phyloP scores from a whole-genome alignment of 2,113 vertebrate genomes.

The Dicentrarchus labrax region DNA sequence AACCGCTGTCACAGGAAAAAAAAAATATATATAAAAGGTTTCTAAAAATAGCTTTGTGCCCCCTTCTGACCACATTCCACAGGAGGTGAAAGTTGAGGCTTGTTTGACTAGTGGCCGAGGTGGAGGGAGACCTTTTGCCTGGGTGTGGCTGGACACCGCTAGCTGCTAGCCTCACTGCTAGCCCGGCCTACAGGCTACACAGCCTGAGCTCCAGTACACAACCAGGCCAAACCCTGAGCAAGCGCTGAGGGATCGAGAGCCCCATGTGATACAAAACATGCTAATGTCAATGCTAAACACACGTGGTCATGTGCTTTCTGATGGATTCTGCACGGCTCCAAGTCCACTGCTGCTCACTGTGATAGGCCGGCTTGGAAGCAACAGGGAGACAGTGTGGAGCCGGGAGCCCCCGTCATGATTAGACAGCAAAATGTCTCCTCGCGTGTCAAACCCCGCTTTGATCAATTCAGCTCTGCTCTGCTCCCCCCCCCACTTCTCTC shows the following conservation, averaged over 20 bases:
- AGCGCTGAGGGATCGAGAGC: constrained; percentile 10
- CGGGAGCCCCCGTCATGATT: constrained; percentile 71
- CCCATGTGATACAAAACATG: constrained; percentile 54
- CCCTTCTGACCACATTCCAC: constrained; percentile 73
- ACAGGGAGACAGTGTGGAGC: constrained; percentile 49
- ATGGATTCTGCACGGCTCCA: constrained; percentile 32
- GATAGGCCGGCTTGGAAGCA: constrained; percentile 35
- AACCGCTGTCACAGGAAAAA: constrained; percentile 58
- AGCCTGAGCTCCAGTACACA: constrained; percentile 20
- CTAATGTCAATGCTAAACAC: constrained; percentile 52
- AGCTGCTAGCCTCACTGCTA: constrained; percentile 40
- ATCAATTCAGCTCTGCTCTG: constrained; percentile 56
- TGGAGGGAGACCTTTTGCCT: constrained; percentile 66
- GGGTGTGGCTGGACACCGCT: constrained; percentile 70
- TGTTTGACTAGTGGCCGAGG: constrained; percentile 68
- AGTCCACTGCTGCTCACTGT: constrained; percentile 39
- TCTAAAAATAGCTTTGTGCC: constrained; percentile 70
- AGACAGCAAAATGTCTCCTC: constrained; percentile 76
- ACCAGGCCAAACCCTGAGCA: constrained; percentile 4
- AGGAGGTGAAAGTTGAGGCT: constrained; percentile 78
- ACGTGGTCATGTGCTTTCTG: constrained; percentile 41
- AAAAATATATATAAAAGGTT: constrained; percentile 56
- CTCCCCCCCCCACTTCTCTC: background rate
- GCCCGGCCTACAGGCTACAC: constrained; percentile 29
- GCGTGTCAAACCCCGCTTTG: constrained; percentile 67